phyloP scores from a whole-genome alignment of 2,797 vertebrate species.

The Lophotriccus pileatus region DNA sequence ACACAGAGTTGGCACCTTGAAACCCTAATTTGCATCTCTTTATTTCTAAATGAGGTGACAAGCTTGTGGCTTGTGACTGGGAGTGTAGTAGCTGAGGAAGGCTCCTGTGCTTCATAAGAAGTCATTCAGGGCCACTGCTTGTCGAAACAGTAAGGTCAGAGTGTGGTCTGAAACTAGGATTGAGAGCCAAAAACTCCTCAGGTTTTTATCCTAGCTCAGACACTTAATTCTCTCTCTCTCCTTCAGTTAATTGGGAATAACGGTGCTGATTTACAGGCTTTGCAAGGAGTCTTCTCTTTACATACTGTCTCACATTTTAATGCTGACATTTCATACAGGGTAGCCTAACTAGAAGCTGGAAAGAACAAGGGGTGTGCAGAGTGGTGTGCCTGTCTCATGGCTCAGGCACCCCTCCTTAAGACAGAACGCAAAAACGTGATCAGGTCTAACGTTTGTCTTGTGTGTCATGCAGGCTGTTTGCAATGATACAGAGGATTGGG shows the following conservation, averaged over 20 bases:
- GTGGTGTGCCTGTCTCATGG: neutral
- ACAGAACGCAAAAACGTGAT: neutral
- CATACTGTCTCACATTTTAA: neutral
- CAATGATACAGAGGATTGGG: neutral
- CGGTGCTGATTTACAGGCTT: neutral
- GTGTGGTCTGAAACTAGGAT: neutral
- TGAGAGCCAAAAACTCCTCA: neutral
- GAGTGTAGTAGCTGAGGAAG: neutral
- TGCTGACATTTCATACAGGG: neutral
- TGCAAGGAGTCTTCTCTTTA: neutral
- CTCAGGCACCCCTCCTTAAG: neutral
- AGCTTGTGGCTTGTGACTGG: neutral
- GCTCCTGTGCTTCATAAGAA: neutral
- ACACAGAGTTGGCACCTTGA: neutral
- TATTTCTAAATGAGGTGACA: neutral
- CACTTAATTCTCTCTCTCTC: neutral
- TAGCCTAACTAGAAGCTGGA: neutral
- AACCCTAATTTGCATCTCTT: neutral
- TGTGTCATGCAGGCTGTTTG: neutral
- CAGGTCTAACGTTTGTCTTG: neutral
- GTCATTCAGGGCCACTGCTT: neutral
- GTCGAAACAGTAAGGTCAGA: neutral
- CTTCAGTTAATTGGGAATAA: neutral
- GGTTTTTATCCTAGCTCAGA: conserved; percentile 26
- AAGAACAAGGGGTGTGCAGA: neutral